Conservation (phyloP, 2,797 vertebrate genomes). For the Natrix natrix region DNA sequence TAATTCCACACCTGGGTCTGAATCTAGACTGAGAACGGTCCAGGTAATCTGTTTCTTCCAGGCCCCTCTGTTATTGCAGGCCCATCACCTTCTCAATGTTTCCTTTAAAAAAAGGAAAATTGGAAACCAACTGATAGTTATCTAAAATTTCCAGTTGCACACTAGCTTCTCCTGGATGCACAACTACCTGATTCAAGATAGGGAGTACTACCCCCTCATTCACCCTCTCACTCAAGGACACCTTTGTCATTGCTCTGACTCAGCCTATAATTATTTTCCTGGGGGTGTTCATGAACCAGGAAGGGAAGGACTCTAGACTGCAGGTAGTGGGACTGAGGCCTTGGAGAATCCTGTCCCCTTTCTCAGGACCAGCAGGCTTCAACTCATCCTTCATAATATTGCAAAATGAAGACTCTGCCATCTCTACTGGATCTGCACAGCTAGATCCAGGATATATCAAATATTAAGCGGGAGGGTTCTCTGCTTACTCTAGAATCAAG, state of each 20-base stretch:
- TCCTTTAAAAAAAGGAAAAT: not conserved
- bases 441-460: not conserved
- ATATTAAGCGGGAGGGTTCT: conserved; percentile 5
- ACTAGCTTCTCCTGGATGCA: not conserved
- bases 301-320: not conserved
- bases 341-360: not conserved
- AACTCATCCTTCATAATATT: not conserved
- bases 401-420: not conserved
- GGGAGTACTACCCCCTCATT: not conserved
- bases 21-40: not conserved
- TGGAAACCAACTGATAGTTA: not conserved
- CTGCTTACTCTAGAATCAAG: conserved; percentile 15
- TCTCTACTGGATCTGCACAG: not conserved
- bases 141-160: not conserved
- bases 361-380: not conserved
- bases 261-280: not conserved
- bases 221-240: not conserved
- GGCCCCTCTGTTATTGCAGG: not conserved
- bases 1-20: not conserved
- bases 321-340: not conserved
- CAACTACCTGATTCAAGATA: not conserved
- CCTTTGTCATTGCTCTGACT: not conserved
- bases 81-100: not conserved
- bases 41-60: not conserved
- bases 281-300: not conserved